Evolutionary conservation across 2,888 invertebrate genomes (phyloP), one percentile per base, ranked within the genome.

Genomic region (Serripes groenlandicus): DNA sequence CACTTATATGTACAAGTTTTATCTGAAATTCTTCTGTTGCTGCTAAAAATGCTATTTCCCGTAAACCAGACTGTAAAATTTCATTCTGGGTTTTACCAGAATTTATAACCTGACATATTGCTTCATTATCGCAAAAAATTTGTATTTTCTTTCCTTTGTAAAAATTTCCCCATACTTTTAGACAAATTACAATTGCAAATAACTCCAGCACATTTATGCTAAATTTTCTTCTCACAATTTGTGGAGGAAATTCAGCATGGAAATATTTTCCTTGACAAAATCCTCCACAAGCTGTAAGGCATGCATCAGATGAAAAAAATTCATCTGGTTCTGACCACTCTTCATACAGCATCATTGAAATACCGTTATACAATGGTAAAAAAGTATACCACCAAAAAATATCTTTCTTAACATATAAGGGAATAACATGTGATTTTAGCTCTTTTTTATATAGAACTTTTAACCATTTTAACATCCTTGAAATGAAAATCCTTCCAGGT

Each of bases 11-110:
- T 1, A 56, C 34, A 11, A 56, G 56, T 7, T 35, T 56, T 3
- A 71, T 34, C 34, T 71, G 56, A 34, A 54, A 71, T 56, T 71
- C 71, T 1, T 32, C n/a, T 9, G 5, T 56, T n/a, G 71, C 71
- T 32, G 71, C 32, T 18, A 71, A n/a, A 34, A 71, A 71, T 11
- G 71, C 30, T n/a, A 54, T 3, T 56, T 71, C 71, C 9, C 71
- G 28, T 26, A 71, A 71, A 34, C 56, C 54, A 30, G 34, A 32
- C 23, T 56, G 71, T 54, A 71, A 56, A 30, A 71, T 34, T n/a
- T 32, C 56, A 71, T 56, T 32, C 21, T 71, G 3, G 3, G 56
- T 35, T 56, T n/a, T 54, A 21, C n/a, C n/a, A 7, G 54, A 54
- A 54, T 54, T 54, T 5, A 54, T 54, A 21, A 54, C 23, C 7